Evolutionary conservation across 2,797 vertebrate genomes (phyloP), one percentile per base, ranked within the genome.

Genomic region (Peromyscus melanophrys): DNA sequence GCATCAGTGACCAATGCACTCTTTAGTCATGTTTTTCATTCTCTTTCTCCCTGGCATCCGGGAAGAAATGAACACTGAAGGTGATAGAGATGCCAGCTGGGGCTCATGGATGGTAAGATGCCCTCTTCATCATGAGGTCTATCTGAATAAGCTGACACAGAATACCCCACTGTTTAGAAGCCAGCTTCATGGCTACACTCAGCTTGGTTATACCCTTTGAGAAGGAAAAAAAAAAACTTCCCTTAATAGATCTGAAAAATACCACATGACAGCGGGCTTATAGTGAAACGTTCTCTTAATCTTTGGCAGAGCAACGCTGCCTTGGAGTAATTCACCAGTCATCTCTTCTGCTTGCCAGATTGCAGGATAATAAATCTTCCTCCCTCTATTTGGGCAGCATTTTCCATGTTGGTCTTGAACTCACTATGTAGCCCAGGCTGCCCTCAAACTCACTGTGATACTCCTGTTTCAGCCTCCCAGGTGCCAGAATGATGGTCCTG

Each of bases 41-140:
- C 59, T 80, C 37, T 80, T 84, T 85, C 31, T 37, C 31, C 9
- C 13, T 6, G 21, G 19, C 19, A 71, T 69, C 11, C 61, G 14
- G n/a, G 46, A 88, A 77, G n/a, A 37, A 76, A 55, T 5, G 12
- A 61, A 57, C 12, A 65, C 2, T 1, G 77, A 27, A 27, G 4
- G 10, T 21, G 8, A 25, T 1, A 6, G 7, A 37, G 31, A 73
- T 6, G 55, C 31, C 49, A 16, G 10, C 27, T 7, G 29, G 31
- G 27, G 5, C 21, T 80, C 4, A 1, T 10, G 10, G 40, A 37
- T 19, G 6, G 12, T 2, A 11, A 19, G 31, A 1, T 13, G n/a
- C 43, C 73, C 83, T 96, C 37, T 67, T 34, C 27, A 57, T 34
- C 1, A 0, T 0, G 1, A 17, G 17, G 31, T 29, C 43, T 31